phyloP scores from a whole-genome alignment of 2,888 invertebrate genomes.

The Morpho helenor region DNA sequence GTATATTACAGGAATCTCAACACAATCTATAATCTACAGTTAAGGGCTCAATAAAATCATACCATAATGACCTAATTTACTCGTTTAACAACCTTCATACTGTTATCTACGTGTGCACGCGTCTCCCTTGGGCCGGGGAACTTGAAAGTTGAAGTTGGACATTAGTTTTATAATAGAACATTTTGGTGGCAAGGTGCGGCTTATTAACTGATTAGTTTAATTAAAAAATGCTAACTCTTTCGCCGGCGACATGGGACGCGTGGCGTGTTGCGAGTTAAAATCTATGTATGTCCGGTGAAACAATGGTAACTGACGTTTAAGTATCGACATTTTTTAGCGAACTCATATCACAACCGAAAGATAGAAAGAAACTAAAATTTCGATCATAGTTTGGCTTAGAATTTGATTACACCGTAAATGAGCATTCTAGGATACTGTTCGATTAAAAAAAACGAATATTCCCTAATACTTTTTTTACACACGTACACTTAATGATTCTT shows the following conservation, averaged over 20 bases:
- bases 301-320: slow-evolving; percentile 20
- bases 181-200: slow-evolving; percentile 44
- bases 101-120: slow-evolving; percentile 15
- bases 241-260: slow-evolving; percentile 53
- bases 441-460: too few relatives aligned
- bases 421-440: too few relatives aligned
- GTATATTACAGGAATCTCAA: too few relatives aligned
- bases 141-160: slow-evolving; percentile 26
- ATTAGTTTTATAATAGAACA: slow-evolving; percentile 30
- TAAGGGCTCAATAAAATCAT: slow-evolving; percentile 19
- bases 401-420: too few relatives aligned
- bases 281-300: slow-evolving; percentile 45
- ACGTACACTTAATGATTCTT: too few relatives aligned
- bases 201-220: slow-evolving; percentile 77
- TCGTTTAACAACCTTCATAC: slow-evolving; percentile 18
- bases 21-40: too few relatives aligned
- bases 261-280: slow-evolving; percentile 57
- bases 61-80: slow-evolving; percentile 26
- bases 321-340: neutral
- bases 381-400: too few relatives aligned
- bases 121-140: slow-evolving; percentile 20
- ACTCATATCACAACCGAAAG: too few relatives aligned
- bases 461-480: too few relatives aligned
- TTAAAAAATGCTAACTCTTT: slow-evolving; percentile 74
- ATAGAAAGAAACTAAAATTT: too few relatives aligned